Conservation (phyloP, 1,140 invertebrate species). For the Andricus grossulariae region DNA sequence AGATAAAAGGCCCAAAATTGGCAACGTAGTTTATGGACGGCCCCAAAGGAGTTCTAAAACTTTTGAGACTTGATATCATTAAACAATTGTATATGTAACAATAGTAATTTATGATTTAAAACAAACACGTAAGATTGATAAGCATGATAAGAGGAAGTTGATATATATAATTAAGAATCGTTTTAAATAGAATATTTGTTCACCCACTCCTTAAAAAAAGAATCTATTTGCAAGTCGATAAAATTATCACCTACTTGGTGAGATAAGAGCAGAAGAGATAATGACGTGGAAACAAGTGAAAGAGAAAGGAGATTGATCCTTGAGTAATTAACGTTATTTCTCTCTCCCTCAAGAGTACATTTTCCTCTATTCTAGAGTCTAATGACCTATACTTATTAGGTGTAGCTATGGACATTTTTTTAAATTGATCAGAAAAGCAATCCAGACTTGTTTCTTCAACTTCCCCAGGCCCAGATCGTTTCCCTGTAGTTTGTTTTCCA, state of each 20-base stretch:
- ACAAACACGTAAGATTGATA: too few species aligned
- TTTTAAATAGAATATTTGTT: constrained; percentile 24
- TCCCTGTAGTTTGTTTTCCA: constrained; percentile 28
- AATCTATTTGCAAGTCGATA: constrained; percentile 19
- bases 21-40: too few species aligned
- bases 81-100: too few species aligned
- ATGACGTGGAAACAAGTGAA: neutral
- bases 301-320: constrained; percentile 20
- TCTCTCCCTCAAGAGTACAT: neutral
- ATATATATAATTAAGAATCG: neutral
- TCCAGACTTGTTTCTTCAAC: neutral
- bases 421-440: neutral
- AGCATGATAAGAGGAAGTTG: too few species aligned
- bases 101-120: too few species aligned
- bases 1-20: too few species aligned
- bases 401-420: neutral
- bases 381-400: too few species aligned
- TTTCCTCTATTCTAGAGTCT: neutral
- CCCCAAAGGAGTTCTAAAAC: too few species aligned
- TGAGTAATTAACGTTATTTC: constrained; percentile 15
- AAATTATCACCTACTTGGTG: constrained; percentile 1
- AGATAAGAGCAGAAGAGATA: constrained; percentile 23
- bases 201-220: neutral
- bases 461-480: neutral
- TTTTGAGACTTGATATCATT: too few species aligned